phyloP scores from a whole-genome alignment of 2,888 invertebrate genomes.

The Polylopha cassiicola region DNA sequence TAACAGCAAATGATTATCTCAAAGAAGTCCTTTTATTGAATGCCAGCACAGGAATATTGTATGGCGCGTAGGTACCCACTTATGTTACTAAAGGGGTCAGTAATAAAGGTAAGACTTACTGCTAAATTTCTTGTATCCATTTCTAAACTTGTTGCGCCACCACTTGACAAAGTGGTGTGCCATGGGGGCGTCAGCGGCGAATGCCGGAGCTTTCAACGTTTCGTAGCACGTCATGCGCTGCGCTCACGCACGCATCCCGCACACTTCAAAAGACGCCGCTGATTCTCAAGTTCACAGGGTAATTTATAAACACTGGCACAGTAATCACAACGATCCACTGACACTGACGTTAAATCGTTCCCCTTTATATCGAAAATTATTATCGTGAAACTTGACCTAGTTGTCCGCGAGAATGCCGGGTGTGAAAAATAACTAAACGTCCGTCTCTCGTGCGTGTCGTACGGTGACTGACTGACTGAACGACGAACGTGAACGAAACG shows the following conservation, averaged over 20 bases:
- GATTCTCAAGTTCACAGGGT: constrained; percentile 51
- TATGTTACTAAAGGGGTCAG: no score
- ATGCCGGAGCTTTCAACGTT: constrained; percentile 75
- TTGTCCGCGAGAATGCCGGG: constrained; percentile 66
- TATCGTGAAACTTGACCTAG: constrained; percentile 64
- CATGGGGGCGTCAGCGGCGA: constrained; percentile 80
- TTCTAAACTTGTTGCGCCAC: constrained; percentile 86
- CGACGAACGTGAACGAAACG: constrained; percentile 18
- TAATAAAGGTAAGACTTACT: constrained; percentile 70
- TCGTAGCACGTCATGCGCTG: constrained; percentile 79
- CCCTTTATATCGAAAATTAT: constrained; percentile 43
- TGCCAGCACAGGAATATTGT: no score
- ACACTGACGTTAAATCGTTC: constrained; percentile 39
- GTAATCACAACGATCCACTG: constrained; percentile 46
- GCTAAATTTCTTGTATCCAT: constrained; percentile 85
- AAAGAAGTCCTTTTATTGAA: no score
- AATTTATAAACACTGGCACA: constrained; percentile 54
- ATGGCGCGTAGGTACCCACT: no score
- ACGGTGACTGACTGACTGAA: constrained; percentile 61
- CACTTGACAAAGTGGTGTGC: constrained; percentile 86
- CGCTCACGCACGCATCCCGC: constrained; percentile 77
- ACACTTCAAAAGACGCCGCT: constrained; percentile 72
- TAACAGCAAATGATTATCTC: no score
- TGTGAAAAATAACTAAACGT: constrained; percentile 40
- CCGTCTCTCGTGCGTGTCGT: constrained; percentile 52